These are phyloP conservation scores for Dipodomys stephensi DNA, from an alignment of 2,113 vertebrate species.

Conservation along the genomic window DNA sequence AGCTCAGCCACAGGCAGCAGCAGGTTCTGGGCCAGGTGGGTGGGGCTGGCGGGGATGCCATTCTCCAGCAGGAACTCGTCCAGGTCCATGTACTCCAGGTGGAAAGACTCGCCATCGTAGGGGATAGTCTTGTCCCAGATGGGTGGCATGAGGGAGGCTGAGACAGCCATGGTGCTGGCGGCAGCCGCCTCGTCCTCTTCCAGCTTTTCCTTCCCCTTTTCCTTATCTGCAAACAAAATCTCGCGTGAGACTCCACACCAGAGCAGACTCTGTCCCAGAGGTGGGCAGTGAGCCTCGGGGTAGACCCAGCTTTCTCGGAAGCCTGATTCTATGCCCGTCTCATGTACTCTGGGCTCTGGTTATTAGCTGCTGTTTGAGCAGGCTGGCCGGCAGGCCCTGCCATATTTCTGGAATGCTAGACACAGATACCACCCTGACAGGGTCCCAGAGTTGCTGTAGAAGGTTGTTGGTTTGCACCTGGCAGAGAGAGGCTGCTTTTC, in stretches of 20 bases:
- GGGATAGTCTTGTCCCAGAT: constrained; percentile 99
- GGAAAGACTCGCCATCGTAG: constrained; percentile 97
- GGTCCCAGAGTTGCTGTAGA: neutral
- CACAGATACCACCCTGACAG: neutral
- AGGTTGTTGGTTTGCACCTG: neutral
- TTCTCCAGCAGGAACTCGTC: constrained; percentile 99
- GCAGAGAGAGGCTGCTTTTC: neutral
- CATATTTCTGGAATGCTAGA: neutral
- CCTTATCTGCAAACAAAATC: constrained; percentile 88
- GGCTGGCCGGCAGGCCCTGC: neutral
- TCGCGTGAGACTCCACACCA: constrained; percentile 58
- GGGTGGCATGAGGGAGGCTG: constrained; percentile 96
- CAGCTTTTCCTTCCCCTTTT: constrained; percentile 90
- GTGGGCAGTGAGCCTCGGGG: neutral
- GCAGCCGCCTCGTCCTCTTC: constrained; percentile 90
- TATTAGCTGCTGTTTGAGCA: neutral
- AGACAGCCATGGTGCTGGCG: constrained; percentile 91
- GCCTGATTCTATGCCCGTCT: neutral
- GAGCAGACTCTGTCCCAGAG: neutral
- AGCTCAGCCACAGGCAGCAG: constrained; percentile 90
- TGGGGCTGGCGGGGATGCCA: constrained; percentile 94
- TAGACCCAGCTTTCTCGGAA: neutral
- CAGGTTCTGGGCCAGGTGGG: constrained; percentile 89
- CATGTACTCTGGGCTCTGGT: neutral
- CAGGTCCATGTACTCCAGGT: constrained; percentile 99